Base-by-base conservation (phyloP, 2,888 invertebrate species). In the Eledona agricola region DNA sequence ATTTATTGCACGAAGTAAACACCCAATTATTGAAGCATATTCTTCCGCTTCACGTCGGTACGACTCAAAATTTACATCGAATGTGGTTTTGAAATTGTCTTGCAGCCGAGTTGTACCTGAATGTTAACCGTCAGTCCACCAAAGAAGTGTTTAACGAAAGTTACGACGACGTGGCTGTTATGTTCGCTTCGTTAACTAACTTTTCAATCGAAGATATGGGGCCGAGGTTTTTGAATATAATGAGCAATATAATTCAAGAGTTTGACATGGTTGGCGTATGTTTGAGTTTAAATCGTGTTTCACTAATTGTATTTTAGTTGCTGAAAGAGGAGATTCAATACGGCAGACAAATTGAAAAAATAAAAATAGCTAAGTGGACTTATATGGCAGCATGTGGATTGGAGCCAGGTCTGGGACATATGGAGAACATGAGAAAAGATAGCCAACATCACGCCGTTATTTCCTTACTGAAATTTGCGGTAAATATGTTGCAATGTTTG, bases 351-450 rank as follows among this genome's bases (percentile, higher is more conserved):
- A 88, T 98, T 4, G 97, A 98, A 75, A 97, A 97, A 78, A 97
- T 97, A 19, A 97, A 97, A 80, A 89, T 97, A 45, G 94, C 96
- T 31, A 95, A 94, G 52, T 93, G 93, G 83, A 96, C 96, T 0
- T 97, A 96, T 68, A 96, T 97, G 96, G 96, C 96, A 1, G 96
- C 96, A 1, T 93, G 93, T 67, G 97, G 97, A 0, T 79, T 97
- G 32, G 89, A 90, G 64, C 86, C 90, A 0, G 86, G 83, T 16
- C 80, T 86, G 37, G 81, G 87, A 49, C 82, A 83, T 65, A 85
- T 86, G 1, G 76, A 62, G 10, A 37, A 51, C 19, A 43, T 56
- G 9, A 38, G 56, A 57, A 64, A 57, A 58, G 64, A 37, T 67
- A 65, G 69, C 65, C 62, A 53, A 61, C 60, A 66, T 4, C 71